These are phyloP conservation scores for Lamellibrachia columna DNA, from an alignment of 2,888 invertebrate genomes.

Conservation along the genomic window DNA sequence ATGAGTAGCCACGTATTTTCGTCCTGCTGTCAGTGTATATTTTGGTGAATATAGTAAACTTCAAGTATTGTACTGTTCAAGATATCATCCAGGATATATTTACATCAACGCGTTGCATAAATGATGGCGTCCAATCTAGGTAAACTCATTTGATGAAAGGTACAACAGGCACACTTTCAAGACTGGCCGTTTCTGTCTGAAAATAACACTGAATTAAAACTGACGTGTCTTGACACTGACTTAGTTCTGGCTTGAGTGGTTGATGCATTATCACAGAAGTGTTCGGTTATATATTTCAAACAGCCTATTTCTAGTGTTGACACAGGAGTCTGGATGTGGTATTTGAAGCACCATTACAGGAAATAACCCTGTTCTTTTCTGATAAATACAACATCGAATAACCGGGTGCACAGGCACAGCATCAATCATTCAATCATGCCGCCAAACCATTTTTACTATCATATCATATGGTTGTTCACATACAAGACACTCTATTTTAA, in stretches of 20 bases:
- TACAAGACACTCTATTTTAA: no score
- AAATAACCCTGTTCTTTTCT: no score
- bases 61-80: background rate
- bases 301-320: background rate
- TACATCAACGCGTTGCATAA: background rate
- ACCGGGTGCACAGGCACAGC: background rate
- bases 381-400: no score
- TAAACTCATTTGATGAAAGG: background rate
- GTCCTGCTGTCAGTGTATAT: background rate
- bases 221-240: background rate
- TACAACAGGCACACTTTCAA: background rate
- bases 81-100: background rate
- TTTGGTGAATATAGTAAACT: background rate
- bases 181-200: background rate
- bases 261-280: background rate
- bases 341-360: no score
- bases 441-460: background rate
- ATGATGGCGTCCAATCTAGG: background rate
- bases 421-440: background rate
- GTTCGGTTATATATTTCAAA: background rate
- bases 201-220: background rate
- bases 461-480: no score
- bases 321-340: background rate
- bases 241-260: background rate
- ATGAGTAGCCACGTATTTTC: conserved; percentile 12